phyloP scores from a whole-genome alignment of 1,140 invertebrate species.

The Parapsyche elsis region DNA sequence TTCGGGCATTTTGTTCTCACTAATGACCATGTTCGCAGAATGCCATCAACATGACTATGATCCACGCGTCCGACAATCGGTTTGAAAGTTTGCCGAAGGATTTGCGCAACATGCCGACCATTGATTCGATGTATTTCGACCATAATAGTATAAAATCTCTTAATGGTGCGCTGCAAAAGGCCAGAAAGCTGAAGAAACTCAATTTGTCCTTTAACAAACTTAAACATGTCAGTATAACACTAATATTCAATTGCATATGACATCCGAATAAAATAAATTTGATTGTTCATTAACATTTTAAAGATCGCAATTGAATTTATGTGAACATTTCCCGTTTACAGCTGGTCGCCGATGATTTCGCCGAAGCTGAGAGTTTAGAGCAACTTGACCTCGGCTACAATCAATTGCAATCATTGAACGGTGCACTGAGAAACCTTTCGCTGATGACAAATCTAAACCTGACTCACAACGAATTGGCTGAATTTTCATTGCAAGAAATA shows the following conservation, averaged over 20 bases:
- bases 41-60: constrained; percentile 72
- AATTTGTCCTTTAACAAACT: constrained; percentile 79
- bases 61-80: constrained; percentile 79
- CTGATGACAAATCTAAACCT: constrained; percentile 77
- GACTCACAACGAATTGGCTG: constrained; percentile 77
- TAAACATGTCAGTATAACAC: constrained; percentile 70
- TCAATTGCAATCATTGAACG: constrained; percentile 75
- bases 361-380: constrained; percentile 73
- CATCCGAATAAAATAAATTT: no score
- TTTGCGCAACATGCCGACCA: constrained; percentile 71
- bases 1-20: no score
- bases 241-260: not conserved
- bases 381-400: constrained; percentile 78
- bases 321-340: constrained; percentile 60
- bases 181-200: constrained; percentile 72
- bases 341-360: constrained; percentile 80
- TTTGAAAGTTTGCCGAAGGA: constrained; percentile 76
- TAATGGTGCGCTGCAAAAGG: constrained; percentile 76
- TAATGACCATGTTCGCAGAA: constrained; percentile 60
- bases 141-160: constrained; percentile 76
- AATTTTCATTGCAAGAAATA: constrained; percentile 82
- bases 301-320: not conserved
- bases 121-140: constrained; percentile 77
- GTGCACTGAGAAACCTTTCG: constrained; percentile 76
- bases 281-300: not conserved